Conservation (phyloP, 2,888 invertebrate species). For the Galerucella pusilla region DNA sequence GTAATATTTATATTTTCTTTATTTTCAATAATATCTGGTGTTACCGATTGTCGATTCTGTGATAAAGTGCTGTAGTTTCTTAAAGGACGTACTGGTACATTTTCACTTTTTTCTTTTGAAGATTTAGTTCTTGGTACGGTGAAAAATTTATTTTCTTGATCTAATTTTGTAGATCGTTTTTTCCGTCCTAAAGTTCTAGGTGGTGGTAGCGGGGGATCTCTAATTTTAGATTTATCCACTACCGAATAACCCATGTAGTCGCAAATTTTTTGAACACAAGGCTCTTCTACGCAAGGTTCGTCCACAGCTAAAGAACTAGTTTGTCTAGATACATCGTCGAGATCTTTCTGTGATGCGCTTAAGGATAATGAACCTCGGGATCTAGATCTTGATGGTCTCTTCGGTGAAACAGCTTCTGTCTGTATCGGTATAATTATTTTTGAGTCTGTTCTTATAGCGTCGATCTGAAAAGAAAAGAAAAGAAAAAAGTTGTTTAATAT, state of each 20-base stretch:
- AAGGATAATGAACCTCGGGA: constrained; percentile 59
- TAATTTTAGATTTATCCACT: constrained; percentile 74
- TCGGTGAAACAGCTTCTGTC: constrained; percentile 65
- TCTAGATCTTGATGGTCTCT: constrained; percentile 70
- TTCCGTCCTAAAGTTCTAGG: constrained; percentile 71
- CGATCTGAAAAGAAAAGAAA: constrained; percentile 67
- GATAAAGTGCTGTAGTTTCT: constrained; percentile 73
- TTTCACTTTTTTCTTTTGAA: constrained; percentile 59
- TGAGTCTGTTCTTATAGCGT: constrained; percentile 74
- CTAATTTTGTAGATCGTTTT: constrained; percentile 41
- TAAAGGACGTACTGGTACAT: constrained; percentile 70
- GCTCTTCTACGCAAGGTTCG: constrained; percentile 53
- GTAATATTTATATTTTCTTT: constrained; percentile 66
- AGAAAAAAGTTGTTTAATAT: constrained; percentile 15
- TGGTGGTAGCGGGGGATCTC: constrained; percentile 68
- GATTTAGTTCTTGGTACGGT: constrained; percentile 70
- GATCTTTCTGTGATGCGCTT: constrained; percentile 30
- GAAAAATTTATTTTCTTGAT: constrained; percentile 73
- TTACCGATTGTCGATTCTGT: constrained; percentile 56
- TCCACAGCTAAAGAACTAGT: constrained; percentile 69
- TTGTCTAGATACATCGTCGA: constrained; percentile 60
- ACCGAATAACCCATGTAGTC: constrained; percentile 76
- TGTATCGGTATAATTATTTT: constrained; percentile 71
- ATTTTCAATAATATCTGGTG: constrained; percentile 57
- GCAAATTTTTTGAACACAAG: constrained; percentile 61